phyloP scores from a whole-genome alignment of 2,113 vertebrate species.

The Podilymbus podiceps region DNA sequence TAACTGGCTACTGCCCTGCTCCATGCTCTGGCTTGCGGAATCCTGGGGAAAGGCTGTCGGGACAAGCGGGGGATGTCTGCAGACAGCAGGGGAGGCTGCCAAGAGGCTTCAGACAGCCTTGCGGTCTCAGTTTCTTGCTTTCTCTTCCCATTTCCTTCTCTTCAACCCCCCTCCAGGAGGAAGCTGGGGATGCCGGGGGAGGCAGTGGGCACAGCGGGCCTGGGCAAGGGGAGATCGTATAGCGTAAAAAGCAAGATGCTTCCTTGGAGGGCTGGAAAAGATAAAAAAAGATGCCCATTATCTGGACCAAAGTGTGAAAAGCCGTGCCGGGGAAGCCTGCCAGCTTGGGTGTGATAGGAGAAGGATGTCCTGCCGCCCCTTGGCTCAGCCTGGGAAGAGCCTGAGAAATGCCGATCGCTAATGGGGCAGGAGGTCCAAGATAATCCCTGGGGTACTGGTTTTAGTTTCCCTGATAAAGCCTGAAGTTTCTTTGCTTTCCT shows the following conservation, averaged over 20 bases:
- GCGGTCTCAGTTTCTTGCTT: background rate
- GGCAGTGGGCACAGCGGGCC: background rate
- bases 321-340: background rate
- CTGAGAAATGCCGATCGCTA: background rate
- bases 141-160: background rate
- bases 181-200: background rate
- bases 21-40: background rate
- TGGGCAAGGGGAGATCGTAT: background rate
- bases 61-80: background rate
- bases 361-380: background rate
- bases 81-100: background rate
- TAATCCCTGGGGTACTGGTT: background rate
- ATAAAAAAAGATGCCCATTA: background rate
- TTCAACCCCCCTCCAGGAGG: background rate
- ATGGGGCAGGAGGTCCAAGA: background rate
- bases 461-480: conserved; percentile 8
- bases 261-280: background rate
- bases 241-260: background rate
- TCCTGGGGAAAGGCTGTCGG: background rate
- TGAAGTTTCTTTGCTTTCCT: conserved; percentile 10
- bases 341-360: background rate
- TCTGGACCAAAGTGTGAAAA: background rate
- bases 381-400: background rate
- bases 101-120: background rate
- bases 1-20: background rate